Conservation (phyloP, 2,797 vertebrate genomes). For the Delichon dasypus region DNA sequence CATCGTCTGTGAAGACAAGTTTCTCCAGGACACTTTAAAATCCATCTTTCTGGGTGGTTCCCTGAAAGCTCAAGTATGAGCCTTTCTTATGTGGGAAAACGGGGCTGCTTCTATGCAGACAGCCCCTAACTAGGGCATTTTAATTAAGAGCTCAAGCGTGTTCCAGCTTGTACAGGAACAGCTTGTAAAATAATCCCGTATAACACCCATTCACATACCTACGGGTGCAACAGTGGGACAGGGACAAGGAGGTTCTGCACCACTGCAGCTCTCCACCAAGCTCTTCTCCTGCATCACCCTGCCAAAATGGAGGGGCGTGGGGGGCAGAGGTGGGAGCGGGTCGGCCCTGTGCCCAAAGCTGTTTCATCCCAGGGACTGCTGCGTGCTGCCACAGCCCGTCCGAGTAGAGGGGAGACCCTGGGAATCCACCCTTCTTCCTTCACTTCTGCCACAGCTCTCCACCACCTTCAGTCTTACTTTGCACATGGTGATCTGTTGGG, state of each 20-base stretch:
- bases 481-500: fast-evolving
- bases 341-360: too few relatives aligned
- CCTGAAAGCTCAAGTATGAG: not conserved
- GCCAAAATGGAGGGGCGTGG: fast-evolving
- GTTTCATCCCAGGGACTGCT: not conserved
- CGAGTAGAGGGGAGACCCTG: fast-evolving
- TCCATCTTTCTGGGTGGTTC: not conserved
- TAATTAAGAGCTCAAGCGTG: conserved; percentile 1
- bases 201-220: fast-evolving
- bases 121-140: not conserved
- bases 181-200: not conserved
- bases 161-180: not conserved
- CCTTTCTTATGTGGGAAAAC: not conserved
- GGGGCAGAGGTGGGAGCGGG: not conserved
- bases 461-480: not conserved
- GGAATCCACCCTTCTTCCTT: not conserved
- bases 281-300: not conserved
- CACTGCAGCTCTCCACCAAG: fast-evolving
- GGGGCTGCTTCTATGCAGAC: not conserved
- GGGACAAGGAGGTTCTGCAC: not conserved
- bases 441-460: not conserved
- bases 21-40: not conserved
- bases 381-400: fast-evolving
- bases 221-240: not conserved
- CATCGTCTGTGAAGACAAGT: not conserved